Evolutionary conservation across 2,113 vertebrate species (phyloP), one percentile per base, ranked within the genome.

Genomic region (Bambusicola thoracicus): DNA sequence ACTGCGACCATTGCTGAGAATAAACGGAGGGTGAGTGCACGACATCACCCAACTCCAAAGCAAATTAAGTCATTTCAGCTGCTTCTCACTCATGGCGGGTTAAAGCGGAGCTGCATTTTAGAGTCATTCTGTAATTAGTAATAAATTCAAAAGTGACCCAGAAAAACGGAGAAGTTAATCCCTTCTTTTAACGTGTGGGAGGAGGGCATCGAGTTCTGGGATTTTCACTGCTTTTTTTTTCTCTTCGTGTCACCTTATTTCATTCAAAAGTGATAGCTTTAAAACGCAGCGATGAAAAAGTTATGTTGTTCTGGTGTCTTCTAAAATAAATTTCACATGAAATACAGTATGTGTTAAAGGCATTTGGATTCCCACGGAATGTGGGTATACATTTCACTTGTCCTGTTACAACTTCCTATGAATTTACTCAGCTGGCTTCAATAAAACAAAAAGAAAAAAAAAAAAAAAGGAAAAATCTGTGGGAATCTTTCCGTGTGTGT

Each of bases 361-460:
- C 94, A 95, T 95, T 96, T 94, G 85, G 81, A 95, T 81, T 94
- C 93, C 89, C 83, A 92, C 96, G 95, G 96, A 97, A 97, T 82
- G 78, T 88, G 96, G 84, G 77, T 96, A 96, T 97, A 95, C 90
- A 97, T 97, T 97, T 97, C 95, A 94, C 89, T 96, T 97, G 95
- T 97, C 94, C 91, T 93, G 80, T 92, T 97, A 94, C 94, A 97
- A 96, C 66, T 90, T 93, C 94, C 94, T 97, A 88, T 79, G 94
- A 97, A 96, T 98, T 97, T 97, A 94, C 74, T 97, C 96, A 97
- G 97, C 97, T 98, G 98, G 95, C 88, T 98, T 97, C 87, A 97
- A 97, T 98, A 77, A 92, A 18, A 91, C 29, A 92, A 55, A 41
- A 11, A 69, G 63, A 67, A 85, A 72, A 86, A 92, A 87, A 61